Evolutionary conservation across 2,113 vertebrate species (phyloP).

Genomic region (Syngnathus scovelli): DNA sequence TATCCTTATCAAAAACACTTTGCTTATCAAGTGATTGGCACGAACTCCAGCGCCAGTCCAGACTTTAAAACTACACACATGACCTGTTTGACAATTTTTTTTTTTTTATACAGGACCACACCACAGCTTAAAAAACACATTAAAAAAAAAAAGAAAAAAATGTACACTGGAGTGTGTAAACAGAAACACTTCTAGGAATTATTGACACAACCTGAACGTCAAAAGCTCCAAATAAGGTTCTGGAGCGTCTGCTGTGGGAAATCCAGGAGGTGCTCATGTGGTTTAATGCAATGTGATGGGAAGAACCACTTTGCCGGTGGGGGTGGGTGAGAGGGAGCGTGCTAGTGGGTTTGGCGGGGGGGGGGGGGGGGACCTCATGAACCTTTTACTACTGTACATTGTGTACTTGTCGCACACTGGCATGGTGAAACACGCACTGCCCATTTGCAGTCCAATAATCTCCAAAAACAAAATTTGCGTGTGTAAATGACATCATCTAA

Average conservation of each 20-base stretch:
- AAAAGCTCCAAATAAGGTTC: slow-evolving; percentile 14
- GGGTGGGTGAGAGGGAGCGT: slow-evolving; percentile 18
- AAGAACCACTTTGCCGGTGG: slow-evolving; percentile 42
- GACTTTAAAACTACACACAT: background rate
- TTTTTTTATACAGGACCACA: slow-evolving; percentile 2
- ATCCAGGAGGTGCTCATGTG: slow-evolving; percentile 52
- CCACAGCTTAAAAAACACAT: background rate
- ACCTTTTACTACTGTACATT: slow-evolving; percentile 26
- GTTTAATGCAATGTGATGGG: slow-evolving; percentile 55
- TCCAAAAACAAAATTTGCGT: no score
- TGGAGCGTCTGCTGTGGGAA: slow-evolving; percentile 27
- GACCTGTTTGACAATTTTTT: slow-evolving; percentile 20
- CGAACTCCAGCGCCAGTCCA: background rate
- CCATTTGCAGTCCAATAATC: no score
- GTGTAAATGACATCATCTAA: no score
- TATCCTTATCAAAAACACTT: background rate
- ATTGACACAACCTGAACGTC: background rate
- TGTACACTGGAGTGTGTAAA: slow-evolving; percentile 38
- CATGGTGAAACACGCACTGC: background rate
- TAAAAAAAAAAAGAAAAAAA: background rate
- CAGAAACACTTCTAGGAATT: slow-evolving; percentile 29
- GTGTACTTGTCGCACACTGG: slow-evolving; percentile 5
- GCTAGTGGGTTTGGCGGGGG: background rate
- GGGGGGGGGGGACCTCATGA: slow-evolving; percentile 26
- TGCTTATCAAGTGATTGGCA: background rate